phyloP scores from a whole-genome alignment of 2,113 vertebrate genomes.

The Erinaceus europaeus region DNA sequence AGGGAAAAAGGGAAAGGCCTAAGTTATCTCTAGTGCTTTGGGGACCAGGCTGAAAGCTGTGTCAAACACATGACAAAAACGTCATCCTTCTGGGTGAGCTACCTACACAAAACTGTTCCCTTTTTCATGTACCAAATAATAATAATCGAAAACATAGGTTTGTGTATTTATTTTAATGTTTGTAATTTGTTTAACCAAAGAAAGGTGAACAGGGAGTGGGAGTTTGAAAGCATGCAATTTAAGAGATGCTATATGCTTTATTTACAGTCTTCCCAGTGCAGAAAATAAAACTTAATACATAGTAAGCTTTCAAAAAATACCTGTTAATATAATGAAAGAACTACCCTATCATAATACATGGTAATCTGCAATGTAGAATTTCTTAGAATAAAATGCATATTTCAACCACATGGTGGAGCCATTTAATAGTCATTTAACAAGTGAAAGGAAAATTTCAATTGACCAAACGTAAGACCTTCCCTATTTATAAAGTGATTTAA shows the following conservation, averaged over 20 bases:
- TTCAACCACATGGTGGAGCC: constrained; percentile 67
- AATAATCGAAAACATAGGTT: not conserved
- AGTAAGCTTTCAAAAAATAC: not conserved
- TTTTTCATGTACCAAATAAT: not conserved
- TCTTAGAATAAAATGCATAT: not conserved
- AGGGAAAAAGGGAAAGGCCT: no score
- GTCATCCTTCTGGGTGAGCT: no score
- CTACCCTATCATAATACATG: not conserved
- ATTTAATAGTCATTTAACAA: constrained; percentile 59
- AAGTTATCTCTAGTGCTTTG: no score
- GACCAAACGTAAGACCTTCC: not conserved
- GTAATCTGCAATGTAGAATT: not conserved
- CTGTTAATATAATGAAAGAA: not conserved
- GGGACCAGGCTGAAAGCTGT: no score
- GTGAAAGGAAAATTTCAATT: not conserved
- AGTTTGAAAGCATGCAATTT: not conserved
- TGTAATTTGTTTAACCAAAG: not conserved
- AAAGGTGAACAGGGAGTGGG: not conserved
- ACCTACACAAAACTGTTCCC: no score
- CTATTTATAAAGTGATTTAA: constrained; percentile 2
- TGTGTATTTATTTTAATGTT: not conserved
- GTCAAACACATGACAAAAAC: no score
- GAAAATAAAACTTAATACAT: not conserved
- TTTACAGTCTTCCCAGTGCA: not conserved
- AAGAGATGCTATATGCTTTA: not conserved